Evolutionary conservation across 2,113 vertebrate genomes (phyloP).

Genomic region (Percina caprodes): DNA sequence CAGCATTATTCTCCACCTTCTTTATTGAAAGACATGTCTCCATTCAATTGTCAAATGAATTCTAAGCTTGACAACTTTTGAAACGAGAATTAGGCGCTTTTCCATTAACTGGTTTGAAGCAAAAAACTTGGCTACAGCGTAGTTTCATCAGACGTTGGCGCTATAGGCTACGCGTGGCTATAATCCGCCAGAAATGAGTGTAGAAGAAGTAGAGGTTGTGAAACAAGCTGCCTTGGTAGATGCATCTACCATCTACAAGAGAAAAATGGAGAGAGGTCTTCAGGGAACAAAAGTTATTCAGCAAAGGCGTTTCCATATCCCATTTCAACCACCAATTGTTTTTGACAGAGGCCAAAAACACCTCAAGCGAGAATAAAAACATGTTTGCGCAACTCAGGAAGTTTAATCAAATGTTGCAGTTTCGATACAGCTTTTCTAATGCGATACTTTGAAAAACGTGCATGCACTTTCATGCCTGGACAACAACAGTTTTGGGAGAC

Average conservation of each 20-base stretch:
- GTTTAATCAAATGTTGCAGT: too few relatives aligned
- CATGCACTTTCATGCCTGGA: constrained; percentile 68
- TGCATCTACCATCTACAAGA: neutral
- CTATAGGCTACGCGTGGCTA: neutral
- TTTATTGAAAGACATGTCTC: neutral
- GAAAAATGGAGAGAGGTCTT: neutral
- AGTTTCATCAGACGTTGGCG: neutral
- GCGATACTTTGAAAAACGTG: neutral
- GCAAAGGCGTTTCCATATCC: too few relatives aligned
- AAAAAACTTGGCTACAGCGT: neutral
- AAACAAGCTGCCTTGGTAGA: neutral
- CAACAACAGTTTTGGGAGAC: constrained; percentile 46
- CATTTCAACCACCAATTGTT: too few relatives aligned
- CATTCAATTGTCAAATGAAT: neutral
- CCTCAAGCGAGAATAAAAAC: too few relatives aligned
- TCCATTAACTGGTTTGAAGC: neutral
- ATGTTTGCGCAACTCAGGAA: too few relatives aligned
- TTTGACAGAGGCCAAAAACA: too few relatives aligned
- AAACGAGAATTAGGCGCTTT: neutral
- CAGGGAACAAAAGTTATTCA: too few relatives aligned
- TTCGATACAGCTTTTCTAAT: too few relatives aligned
- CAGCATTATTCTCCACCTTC: too few relatives aligned
- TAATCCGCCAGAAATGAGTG: neutral
- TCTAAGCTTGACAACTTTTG: neutral
- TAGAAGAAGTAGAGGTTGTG: neutral